Conservation (phyloP, 2,888 invertebrate genomes). For the Drosophila suboccidentalis region DNA sequence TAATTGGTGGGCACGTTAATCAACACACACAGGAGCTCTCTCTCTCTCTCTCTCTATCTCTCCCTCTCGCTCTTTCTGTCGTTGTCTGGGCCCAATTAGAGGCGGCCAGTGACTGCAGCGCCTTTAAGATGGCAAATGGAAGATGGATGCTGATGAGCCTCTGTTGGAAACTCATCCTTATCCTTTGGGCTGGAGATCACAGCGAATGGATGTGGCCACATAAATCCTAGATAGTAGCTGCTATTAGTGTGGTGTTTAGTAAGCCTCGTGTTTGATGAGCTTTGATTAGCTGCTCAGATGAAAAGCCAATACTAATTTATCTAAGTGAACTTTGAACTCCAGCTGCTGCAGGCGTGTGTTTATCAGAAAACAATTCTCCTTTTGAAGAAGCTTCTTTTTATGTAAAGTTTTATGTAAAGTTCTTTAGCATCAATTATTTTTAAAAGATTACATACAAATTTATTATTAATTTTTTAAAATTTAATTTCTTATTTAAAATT, state of each 20-base stretch:
- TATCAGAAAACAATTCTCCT: neutral
- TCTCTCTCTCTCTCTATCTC: neutral
- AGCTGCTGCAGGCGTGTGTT: constrained; percentile 3
- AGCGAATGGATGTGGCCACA: constrained; percentile 36
- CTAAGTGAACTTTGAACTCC: constrained; percentile 32
- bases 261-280: constrained; percentile 61
- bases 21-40: constrained; percentile 59
- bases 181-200: constrained; percentile 10
- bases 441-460: too few relatives aligned
- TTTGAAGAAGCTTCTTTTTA: neutral
- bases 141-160: constrained; percentile 75
- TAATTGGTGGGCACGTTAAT: constrained; percentile 81
- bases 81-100: constrained; percentile 62
- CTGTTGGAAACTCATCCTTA: neutral
- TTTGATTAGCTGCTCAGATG: constrained; percentile 62
- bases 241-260: constrained; percentile 72
- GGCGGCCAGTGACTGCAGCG: constrained; percentile 57
- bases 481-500: too few relatives aligned
- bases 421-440: too few relatives aligned
- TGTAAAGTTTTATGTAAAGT: too few relatives aligned
- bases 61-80: neutral
- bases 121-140: constrained; percentile 56
- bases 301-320: constrained; percentile 53
- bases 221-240: constrained; percentile 56
- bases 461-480: too few relatives aligned